A percentile compares a stretch with the other conserved stretches of the same genome.
phyloP scores from a whole-genome alignment of 2,113 vertebrate genomes.

The Dasyurus viverrinus region DNA sequence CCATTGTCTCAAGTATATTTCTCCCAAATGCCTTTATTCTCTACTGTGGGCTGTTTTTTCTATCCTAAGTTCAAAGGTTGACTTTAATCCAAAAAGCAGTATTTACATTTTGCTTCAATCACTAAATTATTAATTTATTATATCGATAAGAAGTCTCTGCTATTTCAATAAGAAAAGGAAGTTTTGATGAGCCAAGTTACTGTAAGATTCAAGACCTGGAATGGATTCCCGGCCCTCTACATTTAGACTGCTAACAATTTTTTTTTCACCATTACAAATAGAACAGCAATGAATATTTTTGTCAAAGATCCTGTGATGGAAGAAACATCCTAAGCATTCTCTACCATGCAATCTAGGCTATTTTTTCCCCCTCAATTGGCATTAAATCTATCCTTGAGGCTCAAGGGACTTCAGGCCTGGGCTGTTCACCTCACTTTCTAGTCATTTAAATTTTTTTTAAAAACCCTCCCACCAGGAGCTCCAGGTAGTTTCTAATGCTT shows the following conservation, averaged over 20 bases:
- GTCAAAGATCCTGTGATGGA: background rate
- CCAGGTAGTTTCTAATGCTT: background rate
- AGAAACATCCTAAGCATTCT: background rate
- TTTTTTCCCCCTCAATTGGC: background rate
- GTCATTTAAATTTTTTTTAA: background rate
- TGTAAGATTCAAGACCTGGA: no score
- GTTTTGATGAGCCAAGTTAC: no score
- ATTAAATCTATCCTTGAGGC: background rate
- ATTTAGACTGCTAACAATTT: background rate
- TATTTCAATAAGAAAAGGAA: no score
- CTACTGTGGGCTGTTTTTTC: no score
- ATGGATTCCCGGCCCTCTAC: no score
- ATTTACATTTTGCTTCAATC: no score
- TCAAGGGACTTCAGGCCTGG: background rate
- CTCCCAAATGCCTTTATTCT: no score
- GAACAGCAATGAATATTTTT: background rate
- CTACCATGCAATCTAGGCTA: background rate
- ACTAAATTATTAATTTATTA: no score
- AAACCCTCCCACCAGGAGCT: background rate
- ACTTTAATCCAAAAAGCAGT: no score
- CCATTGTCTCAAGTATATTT: no score
- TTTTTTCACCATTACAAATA: background rate
- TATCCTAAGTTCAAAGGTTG: no score
- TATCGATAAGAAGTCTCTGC: no score
- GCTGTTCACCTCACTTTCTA: background rate